These are phyloP conservation scores for human DNA, from an alignment of 2,113 vertebrate species.

Conservation along the genomic window DNA sequence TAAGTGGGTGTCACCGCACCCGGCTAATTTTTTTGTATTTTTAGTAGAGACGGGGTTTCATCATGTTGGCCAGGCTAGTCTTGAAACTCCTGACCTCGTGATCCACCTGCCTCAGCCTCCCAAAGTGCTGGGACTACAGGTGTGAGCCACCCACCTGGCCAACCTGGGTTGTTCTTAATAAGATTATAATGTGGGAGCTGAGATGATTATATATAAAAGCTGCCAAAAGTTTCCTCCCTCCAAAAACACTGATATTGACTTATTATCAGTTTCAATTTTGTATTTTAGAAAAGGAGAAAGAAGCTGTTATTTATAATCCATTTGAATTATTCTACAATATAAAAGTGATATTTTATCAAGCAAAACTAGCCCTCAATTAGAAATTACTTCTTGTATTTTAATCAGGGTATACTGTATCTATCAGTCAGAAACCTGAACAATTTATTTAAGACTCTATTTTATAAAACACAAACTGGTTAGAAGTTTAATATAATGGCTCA, in stretches of 20 bases:
- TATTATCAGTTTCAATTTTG: background rate
- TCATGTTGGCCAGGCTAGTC: too few relatives aligned
- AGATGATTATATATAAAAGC: background rate
- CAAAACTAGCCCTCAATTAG: background rate
- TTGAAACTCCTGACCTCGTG: too few relatives aligned
- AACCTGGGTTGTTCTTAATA: background rate
- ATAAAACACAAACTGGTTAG: background rate
- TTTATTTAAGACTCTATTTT: background rate
- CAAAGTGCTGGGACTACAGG: too few relatives aligned
- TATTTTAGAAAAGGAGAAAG: background rate
- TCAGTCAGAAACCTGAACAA: background rate
- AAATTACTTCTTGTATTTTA: background rate
- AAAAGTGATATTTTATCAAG: slow-evolving; percentile 5
- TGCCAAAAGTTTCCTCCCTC: background rate
- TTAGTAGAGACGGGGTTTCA: too few relatives aligned
- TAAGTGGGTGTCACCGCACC: too few relatives aligned
- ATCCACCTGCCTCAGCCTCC: too few relatives aligned
- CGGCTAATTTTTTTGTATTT: too few relatives aligned
- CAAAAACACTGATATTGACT: background rate
- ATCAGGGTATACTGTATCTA: background rate
- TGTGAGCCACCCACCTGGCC: too few relatives aligned
- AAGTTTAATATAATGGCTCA: slow-evolving; percentile 50
- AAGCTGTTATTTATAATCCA: background rate
- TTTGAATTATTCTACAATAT: background rate
- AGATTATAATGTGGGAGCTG: background rate